Base-by-base conservation (phyloP, 2,113 vertebrate genomes). In the Machaerirhynchus nigripectus region DNA sequence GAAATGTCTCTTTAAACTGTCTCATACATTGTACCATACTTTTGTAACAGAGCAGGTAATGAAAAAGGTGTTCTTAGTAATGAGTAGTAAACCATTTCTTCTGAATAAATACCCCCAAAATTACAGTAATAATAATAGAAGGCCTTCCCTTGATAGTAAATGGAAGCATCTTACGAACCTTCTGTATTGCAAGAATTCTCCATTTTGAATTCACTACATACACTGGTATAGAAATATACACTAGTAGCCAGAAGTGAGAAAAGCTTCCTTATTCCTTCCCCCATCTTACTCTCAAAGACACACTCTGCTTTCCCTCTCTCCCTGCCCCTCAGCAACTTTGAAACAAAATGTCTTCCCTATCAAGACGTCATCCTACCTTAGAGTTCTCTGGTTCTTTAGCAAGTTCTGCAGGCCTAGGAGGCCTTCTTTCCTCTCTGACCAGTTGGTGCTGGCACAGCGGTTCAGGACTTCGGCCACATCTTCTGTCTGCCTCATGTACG, bases 351-450 rank as follows among this genome's bases (percentile, higher is more conserved):
- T 4, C 60, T 56, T 59, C 37, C 23, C 31, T 15, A 7, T 5
- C 26, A 31, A 49, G 10, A 3, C 1, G 8, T 6, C 26, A 27
- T 44, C 96, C 90, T 90, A 99, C 99, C 99, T 99, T 92, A 99
- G 98, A 35, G 98, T 99, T 83, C 99, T 98, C 94, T 99, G 99
- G 96, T 99, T 99, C 97, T 99, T 99, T 0, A 99, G n/a, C 47
- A 99, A 97, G 26, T 98, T 98, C 85, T 99, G 99, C 22, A 99
- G 98, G 60, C 99, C 99, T 42, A 99, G 91, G 13, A 99, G 98
- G 13, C 99, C 99, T 95, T 99, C 99, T 69, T 99, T 99, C 94
- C 99, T 98, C 96, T 99, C 99, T 31, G 99, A 99, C 99, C 99
- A 99, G 96, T 99, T 99, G 95, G 99, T 98, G 76, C 99, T 99